phyloP scores from a whole-genome alignment of 2,113 vertebrate species.

The Bungarus multicinctus region DNA sequence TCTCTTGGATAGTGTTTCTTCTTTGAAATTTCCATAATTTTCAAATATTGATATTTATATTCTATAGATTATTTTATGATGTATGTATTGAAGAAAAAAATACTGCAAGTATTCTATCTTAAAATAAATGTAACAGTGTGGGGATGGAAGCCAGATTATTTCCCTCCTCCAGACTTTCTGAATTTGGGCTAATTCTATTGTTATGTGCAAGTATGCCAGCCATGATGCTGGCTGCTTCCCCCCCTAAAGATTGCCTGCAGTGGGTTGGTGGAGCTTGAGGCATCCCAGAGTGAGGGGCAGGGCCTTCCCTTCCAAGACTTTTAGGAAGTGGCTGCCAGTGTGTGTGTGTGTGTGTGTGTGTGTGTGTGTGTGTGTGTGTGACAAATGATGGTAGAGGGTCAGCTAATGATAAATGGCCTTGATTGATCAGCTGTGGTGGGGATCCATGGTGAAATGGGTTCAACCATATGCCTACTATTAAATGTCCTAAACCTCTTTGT shows the following conservation, averaged over 20 bases:
- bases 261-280: too few relatives aligned
- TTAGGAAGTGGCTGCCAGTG: too few relatives aligned
- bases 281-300: too few relatives aligned
- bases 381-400: not conserved
- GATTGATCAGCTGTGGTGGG: not conserved
- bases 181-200: too few relatives aligned
- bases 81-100: not conserved
- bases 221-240: too few relatives aligned
- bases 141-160: too few relatives aligned
- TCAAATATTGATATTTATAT: not conserved
- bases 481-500: not conserved
- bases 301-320: too few relatives aligned
- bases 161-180: too few relatives aligned
- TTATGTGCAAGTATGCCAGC: too few relatives aligned
- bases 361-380: too few relatives aligned
- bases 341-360: not conserved
- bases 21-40: not conserved
- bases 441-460: not conserved
- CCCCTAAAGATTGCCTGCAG: too few relatives aligned
- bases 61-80: not conserved
- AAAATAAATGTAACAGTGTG: not conserved
- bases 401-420: not conserved
- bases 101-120: not conserved
- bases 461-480: not conserved
- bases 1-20: not conserved